These are phyloP conservation scores for Calyptomena viridis DNA, from an alignment of 2,113 vertebrate genomes.

Conservation along the genomic window DNA sequence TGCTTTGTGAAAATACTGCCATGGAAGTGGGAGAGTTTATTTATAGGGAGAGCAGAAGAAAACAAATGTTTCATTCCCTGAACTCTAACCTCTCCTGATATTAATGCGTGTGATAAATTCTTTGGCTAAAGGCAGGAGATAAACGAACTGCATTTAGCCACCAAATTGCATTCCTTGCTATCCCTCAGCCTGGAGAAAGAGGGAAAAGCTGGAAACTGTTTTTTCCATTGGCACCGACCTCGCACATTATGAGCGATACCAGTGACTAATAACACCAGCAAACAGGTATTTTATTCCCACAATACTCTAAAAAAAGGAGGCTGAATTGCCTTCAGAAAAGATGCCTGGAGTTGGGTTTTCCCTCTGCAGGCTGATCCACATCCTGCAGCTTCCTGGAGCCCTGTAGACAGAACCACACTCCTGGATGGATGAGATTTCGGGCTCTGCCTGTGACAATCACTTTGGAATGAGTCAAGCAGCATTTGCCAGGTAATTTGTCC, in stretches of 20 bases:
- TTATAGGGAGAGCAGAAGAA: conserved; percentile 30
- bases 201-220: background rate
- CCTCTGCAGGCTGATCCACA: background rate
- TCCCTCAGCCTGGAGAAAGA: background rate
- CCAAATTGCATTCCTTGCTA: background rate
- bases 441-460: background rate
- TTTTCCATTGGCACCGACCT: background rate
- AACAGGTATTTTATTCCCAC: background rate
- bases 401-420: background rate
- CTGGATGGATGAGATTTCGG: background rate
- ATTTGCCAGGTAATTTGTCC: background rate
- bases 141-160: background rate
- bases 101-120: conserved; percentile 40
- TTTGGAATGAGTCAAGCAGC: background rate
- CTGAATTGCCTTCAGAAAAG: background rate
- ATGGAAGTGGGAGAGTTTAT: conserved; percentile 32
- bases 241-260: background rate
- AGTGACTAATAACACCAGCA: background rate
- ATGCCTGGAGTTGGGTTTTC: background rate
- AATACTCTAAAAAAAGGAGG: background rate
- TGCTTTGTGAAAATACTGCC: background rate
- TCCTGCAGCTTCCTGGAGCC: background rate
- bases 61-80: conserved; percentile 22
- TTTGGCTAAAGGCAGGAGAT: conserved; percentile 39
- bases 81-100: conserved; percentile 46